Base-by-base conservation (phyloP, 2,113 vertebrate species). In the Amia ocellicauda region DNA sequence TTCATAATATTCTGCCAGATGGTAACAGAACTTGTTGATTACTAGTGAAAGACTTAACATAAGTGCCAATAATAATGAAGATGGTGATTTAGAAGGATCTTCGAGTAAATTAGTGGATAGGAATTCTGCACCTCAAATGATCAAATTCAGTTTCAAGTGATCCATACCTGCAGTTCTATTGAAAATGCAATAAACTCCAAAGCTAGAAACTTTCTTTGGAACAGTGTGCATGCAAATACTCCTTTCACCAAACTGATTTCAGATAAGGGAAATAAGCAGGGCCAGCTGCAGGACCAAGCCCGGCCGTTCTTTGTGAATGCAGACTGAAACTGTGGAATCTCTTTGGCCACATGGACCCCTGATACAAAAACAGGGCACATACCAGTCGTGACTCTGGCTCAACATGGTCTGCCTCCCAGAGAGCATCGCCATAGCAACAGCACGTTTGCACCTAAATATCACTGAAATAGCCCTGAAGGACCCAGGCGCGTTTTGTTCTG, bases 391-490 rank as follows among this genome's bases (percentile, higher is more conserved):
- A 51, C 61, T 55, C 45, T 55, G 43, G 43, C 23, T 43, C 57
- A 20, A 56, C 56, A 64, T 66, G 43, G 42, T 62, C 58, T 20
- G 36, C 47, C 53, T 23, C 62, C 51, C 64, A 56, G 56, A 55
- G 52, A 36, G 43, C 67, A 40, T 57, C 29, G 57, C 50, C 61
- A 56, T 71, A 56, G 73, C 58, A 70, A 75, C 66, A 62, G 50
- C 70, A 75, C 41, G n/a, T 58, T 62, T 63, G 27, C 64, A 22
- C 29, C 41, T 10, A 65, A 68, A 59, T 57, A 49, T 53, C 47
- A 31, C 49, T 28, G 10, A 49, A 45, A 28, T 53, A 41, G 20
- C 31, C 50, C 24, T 23, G 23, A 5, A 28, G 22, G 4, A 45
- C 24, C 20, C 17, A 36, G 31, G 5, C 31, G n/a, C 5, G 31